Evolutionary conservation across 2,888 invertebrate species (phyloP).

Genomic region (Embidobia sp.): DNA sequence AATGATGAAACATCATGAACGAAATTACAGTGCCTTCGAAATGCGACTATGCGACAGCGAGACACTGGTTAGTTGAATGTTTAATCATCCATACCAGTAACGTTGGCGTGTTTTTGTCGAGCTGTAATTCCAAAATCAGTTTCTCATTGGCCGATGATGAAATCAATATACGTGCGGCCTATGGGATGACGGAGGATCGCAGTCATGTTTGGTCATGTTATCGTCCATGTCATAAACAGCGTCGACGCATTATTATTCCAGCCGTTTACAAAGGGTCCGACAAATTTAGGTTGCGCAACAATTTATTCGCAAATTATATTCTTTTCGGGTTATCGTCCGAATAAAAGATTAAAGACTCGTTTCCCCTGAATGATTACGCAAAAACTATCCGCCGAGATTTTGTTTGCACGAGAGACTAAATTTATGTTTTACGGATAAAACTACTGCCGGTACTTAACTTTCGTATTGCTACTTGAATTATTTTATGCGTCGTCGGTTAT

Average conservation of each 20-base stretch:
- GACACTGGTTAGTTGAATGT: conserved; percentile 25
- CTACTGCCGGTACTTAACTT: no score
- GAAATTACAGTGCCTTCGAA: conserved; percentile 44
- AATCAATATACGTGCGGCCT: conserved; percentile 41
- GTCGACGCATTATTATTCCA: conserved; percentile 23
- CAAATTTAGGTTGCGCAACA: no score
- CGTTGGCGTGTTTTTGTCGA: conserved; percentile 34
- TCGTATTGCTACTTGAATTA: no score
- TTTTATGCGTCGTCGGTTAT: no score
- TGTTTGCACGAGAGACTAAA: no score
- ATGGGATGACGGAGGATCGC: conserved; percentile 17
- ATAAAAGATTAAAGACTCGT: no score
- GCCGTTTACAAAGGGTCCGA: background rate
- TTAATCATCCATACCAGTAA: conserved; percentile 10
- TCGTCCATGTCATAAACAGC: conserved; percentile 21
- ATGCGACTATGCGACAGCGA: background rate
- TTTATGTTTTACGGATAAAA: no score
- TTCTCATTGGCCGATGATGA: conserved; percentile 47
- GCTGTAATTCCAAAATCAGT: conserved; percentile 46
- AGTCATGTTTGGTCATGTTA: conserved; percentile 29
- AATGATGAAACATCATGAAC: conserved; percentile 78
- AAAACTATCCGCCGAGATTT: no score
- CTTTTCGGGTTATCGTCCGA: no score
- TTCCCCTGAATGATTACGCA: no score
- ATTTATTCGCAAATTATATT: no score